A percentile compares a stretch with the other conserved stretches of the same genome.
phyloP scores from a whole-genome alignment of 2,797 vertebrate genomes.

The Champsocephalus gunnari region DNA sequence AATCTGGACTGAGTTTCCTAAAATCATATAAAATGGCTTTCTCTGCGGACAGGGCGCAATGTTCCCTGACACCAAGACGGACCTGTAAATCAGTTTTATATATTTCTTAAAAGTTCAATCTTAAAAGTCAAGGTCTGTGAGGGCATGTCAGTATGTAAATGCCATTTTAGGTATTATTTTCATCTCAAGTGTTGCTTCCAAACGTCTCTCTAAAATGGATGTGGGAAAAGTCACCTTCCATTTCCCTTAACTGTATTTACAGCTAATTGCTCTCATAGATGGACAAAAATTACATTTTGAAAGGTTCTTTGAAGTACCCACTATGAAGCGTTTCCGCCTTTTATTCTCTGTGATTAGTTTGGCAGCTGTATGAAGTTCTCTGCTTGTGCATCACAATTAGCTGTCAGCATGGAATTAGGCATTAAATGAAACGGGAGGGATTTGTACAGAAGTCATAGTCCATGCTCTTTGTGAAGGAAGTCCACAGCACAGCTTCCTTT shows the following conservation, averaged over 20 bases:
- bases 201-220: constrained; percentile 48
- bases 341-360: constrained; percentile 75
- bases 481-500: constrained; percentile 6
- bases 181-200: constrained; percentile 49
- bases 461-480: constrained; percentile 24
- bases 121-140: constrained; percentile 24
- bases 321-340: constrained; percentile 70
- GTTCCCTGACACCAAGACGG: constrained; percentile 19
- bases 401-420: constrained; percentile 62
- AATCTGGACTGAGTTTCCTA: constrained; percentile 7
- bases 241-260: constrained; percentile 61
- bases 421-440: constrained; percentile 60
- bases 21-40: constrained; percentile 16
- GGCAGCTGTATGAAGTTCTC: constrained; percentile 68
- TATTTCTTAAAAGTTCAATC: constrained; percentile 33
- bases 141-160: constrained; percentile 20
- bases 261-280: constrained; percentile 76
- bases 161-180: constrained; percentile 50
- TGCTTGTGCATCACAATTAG: constrained; percentile 68
- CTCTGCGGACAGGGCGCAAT: constrained; percentile 11
- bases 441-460: constrained; percentile 34
- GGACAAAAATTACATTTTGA: constrained; percentile 78
- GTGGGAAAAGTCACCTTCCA: constrained; percentile 63
- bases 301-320: constrained; percentile 75
- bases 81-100: constrained; percentile 22